Percentiles rank a stretch among this genome's conserved stretches.
Conservation (phyloP, 2,888 invertebrate genomes). For the Dasysyrphus albostriatus region DNA sequence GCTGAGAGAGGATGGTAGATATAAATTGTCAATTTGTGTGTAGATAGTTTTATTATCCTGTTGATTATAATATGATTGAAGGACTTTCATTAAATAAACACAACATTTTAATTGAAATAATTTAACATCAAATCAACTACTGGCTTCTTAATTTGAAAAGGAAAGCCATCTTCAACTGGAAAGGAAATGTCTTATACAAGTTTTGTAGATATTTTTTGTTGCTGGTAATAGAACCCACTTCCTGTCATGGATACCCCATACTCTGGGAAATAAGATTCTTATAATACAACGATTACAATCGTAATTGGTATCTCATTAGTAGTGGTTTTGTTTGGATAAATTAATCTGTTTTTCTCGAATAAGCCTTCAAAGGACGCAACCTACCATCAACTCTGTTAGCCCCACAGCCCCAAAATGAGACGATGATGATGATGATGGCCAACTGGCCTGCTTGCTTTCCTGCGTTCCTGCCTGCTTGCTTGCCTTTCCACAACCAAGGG, state of each 20-base stretch:
- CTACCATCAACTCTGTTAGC: constrained; percentile 4
- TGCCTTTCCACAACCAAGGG: neutral
- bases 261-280: constrained; percentile 51
- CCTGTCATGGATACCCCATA: neutral
- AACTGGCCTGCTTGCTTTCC: constrained; percentile 9
- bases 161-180: neutral
- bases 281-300: constrained; percentile 69
- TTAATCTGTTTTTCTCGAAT: constrained; percentile 62
- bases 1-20: neutral
- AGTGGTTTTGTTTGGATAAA: constrained; percentile 66
- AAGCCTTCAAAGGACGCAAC: constrained; percentile 61
- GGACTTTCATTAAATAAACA: constrained; percentile 36
- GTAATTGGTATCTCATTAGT: constrained; percentile 75
- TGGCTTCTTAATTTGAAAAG: neutral
- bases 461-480: no score
- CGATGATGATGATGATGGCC: neutral
- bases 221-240: no score
- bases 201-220: neutral
- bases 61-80: constrained; percentile 38
- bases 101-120: constrained; percentile 53
- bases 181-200: neutral
- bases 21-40: constrained; percentile 47
- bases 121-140: constrained; percentile 48
- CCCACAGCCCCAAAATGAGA: neutral
- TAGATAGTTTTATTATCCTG: constrained; percentile 38